These are phyloP conservation scores for Cyclophora albipunctata DNA, from an alignment of 2,888 invertebrate species.

Conservation along the genomic window DNA sequence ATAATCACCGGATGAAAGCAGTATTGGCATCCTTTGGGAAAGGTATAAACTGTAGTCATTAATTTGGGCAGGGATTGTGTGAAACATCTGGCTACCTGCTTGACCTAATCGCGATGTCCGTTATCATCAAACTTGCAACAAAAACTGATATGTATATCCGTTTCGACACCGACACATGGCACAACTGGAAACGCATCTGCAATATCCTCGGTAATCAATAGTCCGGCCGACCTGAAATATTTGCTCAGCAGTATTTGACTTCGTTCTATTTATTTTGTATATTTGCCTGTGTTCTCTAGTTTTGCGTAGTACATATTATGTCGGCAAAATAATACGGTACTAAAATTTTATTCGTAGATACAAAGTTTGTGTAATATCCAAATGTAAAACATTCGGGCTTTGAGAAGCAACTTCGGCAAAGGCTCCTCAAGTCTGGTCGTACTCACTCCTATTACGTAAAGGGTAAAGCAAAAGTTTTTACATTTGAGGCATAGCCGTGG, in stretches of 20 bases:
- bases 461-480: conserved; percentile 69
- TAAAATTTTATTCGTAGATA: conserved; percentile 38
- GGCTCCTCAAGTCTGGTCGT: conserved; percentile 56
- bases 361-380: conserved; percentile 49
- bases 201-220: conserved; percentile 49
- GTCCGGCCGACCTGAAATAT: conserved; percentile 29
- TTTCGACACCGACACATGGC: conserved; percentile 45
- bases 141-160: conserved; percentile 52
- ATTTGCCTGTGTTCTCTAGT: not conserved
- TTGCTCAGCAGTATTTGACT: conserved; percentile 7
- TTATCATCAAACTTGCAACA: conserved; percentile 44
- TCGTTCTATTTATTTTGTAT: conserved; percentile 2
- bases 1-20: conserved; percentile 35
- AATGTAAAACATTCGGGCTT: conserved; percentile 68
- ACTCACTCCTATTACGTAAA: conserved; percentile 56
- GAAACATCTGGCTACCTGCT: conserved; percentile 56
- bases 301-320: not conserved
- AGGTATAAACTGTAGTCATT: conserved; percentile 35
- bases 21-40: conserved; percentile 43
- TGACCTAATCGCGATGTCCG: conserved; percentile 49
- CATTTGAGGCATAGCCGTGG: conserved; percentile 57
- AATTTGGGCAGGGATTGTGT: conserved; percentile 32
- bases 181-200: conserved; percentile 53
- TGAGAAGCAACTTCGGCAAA: conserved; percentile 63
- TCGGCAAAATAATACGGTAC: conserved; percentile 8